Base-by-base conservation (phyloP, 2,797 vertebrate genomes). In the Eptatretus atami region DNA sequence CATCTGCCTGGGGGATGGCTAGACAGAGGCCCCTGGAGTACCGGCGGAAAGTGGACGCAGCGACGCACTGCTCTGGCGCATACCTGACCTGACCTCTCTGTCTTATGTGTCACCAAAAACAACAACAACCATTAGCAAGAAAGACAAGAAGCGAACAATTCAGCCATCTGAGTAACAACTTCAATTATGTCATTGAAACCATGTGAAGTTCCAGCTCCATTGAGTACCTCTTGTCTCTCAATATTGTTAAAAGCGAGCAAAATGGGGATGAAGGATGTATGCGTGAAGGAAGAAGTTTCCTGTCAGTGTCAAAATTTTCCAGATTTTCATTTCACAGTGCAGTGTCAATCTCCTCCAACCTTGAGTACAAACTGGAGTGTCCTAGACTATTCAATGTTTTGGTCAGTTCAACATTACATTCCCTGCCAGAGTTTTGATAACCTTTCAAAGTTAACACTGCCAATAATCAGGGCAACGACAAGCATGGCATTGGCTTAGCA, bases 281-380 rank as follows among this genome's bases (percentile, higher is more conserved):
- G 54, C 15, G 14, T 15, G 54, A 13, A 4, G 54, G 54, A 57
- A 57, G 54, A 57, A 15, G 54, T 4, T 5, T 3, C 13, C 54
- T 57, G 54, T 15, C 54, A 57, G 54, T 57, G 54, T 57, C 54
- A 15, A 57, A 3, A 15, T 57, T 57, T 57, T 57, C 54, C 54
- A 57, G 4, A 13, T 57, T 13, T 57, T 15, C 5, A 57, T 14
- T 57, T 4, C 54, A 57, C 54, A 15, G 5, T 57, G 54, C 54
- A 57, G 54, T 57, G 13, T 57, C 54, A 15, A 57, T 3, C 54
- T 57, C 54, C 54, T 57, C 54, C 54, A 60, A 60, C 55, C 55
- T 60, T 19, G 55, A 60, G 19, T 60, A 60, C 19, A 3, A 60
- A 9, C 55, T 14, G 55, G 55, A 60, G 55, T 19, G 1, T 19